These are phyloP conservation scores for Herminia tarsipennalis DNA, from an alignment of 2,888 invertebrate species.

Conservation along the genomic window DNA sequence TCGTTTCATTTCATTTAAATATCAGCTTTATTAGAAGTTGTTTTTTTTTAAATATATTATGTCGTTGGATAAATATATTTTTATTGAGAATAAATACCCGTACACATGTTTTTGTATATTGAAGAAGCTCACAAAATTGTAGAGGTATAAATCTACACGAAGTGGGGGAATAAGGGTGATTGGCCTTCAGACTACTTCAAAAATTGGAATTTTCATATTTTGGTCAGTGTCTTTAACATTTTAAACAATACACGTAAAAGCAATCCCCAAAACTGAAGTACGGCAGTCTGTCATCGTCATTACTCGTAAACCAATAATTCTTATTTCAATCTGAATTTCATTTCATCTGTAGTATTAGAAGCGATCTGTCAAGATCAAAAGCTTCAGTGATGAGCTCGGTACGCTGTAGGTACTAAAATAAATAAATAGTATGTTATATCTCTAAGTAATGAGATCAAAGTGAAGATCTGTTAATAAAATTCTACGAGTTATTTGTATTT, in stretches of 20 bases:
- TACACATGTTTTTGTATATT: too few relatives aligned
- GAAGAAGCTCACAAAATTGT: too few relatives aligned
- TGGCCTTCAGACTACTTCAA: too few relatives aligned
- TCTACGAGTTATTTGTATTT: not conserved
- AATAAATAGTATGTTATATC: not conserved
- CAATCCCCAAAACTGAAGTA: not conserved
- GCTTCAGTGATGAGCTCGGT: not conserved
- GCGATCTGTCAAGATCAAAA: slow-evolving; percentile 26
- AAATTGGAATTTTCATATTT: too few relatives aligned
- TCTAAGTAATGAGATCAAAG: slow-evolving; percentile 8
- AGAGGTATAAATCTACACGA: too few relatives aligned
- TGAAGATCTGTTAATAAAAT: slow-evolving; percentile 3
- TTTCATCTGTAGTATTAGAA: slow-evolving; percentile 13
- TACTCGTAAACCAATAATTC: slow-evolving; percentile 8
- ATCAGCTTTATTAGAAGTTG: too few relatives aligned
- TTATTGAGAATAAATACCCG: too few relatives aligned
- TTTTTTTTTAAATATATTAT: too few relatives aligned
- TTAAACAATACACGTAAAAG: not conserved
- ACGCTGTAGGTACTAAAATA: slow-evolving; percentile 1
- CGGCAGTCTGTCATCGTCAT: not conserved
- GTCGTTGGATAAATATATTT: too few relatives aligned
- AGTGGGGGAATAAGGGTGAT: too few relatives aligned
- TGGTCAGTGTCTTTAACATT: too few relatives aligned
- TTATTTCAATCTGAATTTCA: slow-evolving; percentile 9
- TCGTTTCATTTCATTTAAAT: too few relatives aligned